These are phyloP conservation scores for Brienomyrus brachyistius DNA, from an alignment of 2,113 vertebrate genomes.

Conservation along the genomic window DNA sequence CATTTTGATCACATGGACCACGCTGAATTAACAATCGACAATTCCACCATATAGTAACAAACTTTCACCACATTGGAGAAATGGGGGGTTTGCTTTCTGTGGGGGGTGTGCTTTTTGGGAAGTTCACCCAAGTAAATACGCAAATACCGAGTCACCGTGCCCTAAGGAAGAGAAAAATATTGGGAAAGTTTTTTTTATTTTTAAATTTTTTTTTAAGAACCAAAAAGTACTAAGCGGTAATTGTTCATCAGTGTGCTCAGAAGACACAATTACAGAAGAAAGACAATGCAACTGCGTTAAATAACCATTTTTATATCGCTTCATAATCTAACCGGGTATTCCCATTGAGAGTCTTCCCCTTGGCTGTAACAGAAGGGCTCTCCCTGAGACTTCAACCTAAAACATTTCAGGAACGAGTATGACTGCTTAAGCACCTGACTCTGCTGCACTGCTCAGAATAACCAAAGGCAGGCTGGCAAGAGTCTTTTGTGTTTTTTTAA, in stretches of 20 bases:
- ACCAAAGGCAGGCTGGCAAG: background rate
- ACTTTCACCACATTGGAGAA: background rate
- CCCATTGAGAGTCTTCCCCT: background rate
- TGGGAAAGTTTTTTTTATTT: conserved; percentile 20
- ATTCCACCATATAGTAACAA: background rate
- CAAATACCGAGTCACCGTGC: conserved; percentile 55
- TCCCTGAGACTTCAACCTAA: background rate
- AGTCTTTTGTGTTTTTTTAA: conserved; percentile 9
- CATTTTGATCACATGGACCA: background rate
- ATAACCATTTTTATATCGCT: background rate
- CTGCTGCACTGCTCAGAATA: background rate
- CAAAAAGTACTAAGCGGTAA: background rate
- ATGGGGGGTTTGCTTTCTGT: background rate
- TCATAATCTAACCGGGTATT: background rate
- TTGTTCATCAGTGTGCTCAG: background rate
- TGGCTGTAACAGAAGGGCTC: background rate
- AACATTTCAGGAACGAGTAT: background rate
- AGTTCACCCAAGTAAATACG: conserved; percentile 52
- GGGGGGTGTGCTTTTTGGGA: background rate
- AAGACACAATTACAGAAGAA: conserved; percentile 1
- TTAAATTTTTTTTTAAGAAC: background rate
- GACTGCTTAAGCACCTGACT: background rate
- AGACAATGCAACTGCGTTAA: background rate
- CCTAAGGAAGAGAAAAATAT: conserved; percentile 49
- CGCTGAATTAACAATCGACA: background rate